A percentile compares a stretch with the other conserved stretches of the same genome.
Conservation (phyloP, 2,113 vertebrate species). For the Psittacus erithacus region DNA sequence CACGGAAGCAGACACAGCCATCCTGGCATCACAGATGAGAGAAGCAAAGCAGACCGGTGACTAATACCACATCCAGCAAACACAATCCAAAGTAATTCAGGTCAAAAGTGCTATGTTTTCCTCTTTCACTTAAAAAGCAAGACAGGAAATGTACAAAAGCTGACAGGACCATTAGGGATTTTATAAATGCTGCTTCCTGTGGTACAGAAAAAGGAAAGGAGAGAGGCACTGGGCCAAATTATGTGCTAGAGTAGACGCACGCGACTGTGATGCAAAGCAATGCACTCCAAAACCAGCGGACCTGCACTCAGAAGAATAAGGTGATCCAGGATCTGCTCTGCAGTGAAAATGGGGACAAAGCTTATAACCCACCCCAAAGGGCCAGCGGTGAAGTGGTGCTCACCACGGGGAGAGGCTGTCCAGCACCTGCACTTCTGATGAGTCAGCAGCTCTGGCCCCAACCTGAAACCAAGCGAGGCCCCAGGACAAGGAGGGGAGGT, state of each 20-base stretch:
- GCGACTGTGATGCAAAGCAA: not conserved
- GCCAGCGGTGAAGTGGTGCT: not conserved
- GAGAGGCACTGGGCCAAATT: conserved; percentile 6
- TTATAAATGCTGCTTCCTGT: conserved; percentile 66
- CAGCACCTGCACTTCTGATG: conserved; percentile 23
- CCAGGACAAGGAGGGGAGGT: not conserved
- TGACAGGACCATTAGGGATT: conserved; percentile 60
- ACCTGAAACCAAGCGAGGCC: not conserved
- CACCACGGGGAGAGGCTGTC: not conserved
- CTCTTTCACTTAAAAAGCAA: conserved; percentile 31
- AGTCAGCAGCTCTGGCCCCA: conserved; percentile 29
- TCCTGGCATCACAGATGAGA: not conserved
- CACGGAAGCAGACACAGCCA: not conserved
- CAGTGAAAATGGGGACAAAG: not conserved
- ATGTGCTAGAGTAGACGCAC: not conserved
- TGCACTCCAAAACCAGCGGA: rapidly evolving
- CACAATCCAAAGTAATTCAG: not conserved
- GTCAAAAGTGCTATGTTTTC: conserved; percentile 23
- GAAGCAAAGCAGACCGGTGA: not conserved
- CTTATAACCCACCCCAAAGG: not conserved
- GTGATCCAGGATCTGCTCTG: not conserved
- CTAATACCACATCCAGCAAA: not conserved
- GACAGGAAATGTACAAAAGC: conserved; percentile 66
- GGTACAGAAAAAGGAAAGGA: conserved; percentile 53
- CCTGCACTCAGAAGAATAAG: not conserved